Percentiles rank a stretch among this genome's conserved stretches.
These are phyloP conservation scores for Drosophila bipectinata DNA, from an alignment of 1,140 invertebrate genomes.

Conservation along the genomic window DNA sequence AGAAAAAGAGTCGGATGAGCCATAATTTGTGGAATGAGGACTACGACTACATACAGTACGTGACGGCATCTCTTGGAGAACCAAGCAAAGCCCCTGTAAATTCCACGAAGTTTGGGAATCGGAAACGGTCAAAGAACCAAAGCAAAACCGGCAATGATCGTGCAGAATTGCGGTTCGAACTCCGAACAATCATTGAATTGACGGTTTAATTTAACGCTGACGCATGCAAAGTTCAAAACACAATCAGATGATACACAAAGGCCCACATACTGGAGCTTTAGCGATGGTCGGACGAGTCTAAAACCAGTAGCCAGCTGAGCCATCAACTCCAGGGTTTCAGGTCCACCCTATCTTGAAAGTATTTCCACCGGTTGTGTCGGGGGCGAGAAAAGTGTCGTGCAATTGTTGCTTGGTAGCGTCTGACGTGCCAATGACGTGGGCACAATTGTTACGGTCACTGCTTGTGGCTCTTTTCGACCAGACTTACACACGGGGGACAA, in stretches of 20 bases:
- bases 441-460: conserved; percentile 73
- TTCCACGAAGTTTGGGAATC: conserved; percentile 58
- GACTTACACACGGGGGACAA: conserved; percentile 2
- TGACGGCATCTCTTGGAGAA: conserved; percentile 58
- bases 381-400: conserved; percentile 53
- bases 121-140: conserved; percentile 67
- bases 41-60: conserved; percentile 31
- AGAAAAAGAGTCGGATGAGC: conserved; percentile 10
- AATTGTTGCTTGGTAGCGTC: conserved; percentile 42
- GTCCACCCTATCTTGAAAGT: conserved; percentile 56
- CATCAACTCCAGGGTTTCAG: conserved; percentile 21
- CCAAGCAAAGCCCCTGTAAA: conserved; percentile 10
- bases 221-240: conserved; percentile 54
- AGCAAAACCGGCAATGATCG: conserved; percentile 70
- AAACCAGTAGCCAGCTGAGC: conserved; percentile 73
- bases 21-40: conserved; percentile 53
- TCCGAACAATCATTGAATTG: conserved; percentile 75
- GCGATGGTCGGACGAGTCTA: conserved; percentile 13
- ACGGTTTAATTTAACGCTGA: conserved; percentile 77
- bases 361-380: conserved; percentile 52
- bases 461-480: conserved; percentile 28
- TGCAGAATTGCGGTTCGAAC: conserved; percentile 65
- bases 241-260: conserved; percentile 53
- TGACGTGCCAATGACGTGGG: conserved; percentile 72
- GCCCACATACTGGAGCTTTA: conserved; percentile 3